Evolutionary conservation across 2,113 vertebrate species (phyloP).

Genomic region (Pachypanchax playfairii): DNA sequence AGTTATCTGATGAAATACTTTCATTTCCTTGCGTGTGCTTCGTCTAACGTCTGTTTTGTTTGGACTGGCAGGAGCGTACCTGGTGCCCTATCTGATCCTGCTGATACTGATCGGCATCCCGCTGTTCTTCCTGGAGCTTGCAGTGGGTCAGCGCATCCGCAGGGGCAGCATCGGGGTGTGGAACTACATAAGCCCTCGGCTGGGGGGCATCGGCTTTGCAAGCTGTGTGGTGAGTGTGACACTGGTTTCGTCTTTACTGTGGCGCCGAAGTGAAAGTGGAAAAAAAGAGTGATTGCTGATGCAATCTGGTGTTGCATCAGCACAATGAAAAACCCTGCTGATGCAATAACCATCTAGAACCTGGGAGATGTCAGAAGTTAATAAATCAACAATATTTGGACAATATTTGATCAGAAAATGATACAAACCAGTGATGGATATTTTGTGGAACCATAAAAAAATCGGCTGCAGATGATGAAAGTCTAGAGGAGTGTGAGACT

Average conservation of each 20-base stretch:
- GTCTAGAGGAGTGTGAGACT: too few relatives aligned
- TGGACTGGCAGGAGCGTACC: conserved; percentile 87
- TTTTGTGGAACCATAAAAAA: too few relatives aligned
- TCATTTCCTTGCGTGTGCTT: neutral
- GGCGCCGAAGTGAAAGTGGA: too few relatives aligned
- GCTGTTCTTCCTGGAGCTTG: conserved; percentile 96
- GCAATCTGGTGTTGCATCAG: neutral
- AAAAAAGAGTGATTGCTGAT: neutral
- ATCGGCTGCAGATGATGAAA: too few relatives aligned
- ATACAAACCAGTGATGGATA: too few relatives aligned
- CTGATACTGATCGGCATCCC: conserved; percentile 94
- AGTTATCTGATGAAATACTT: conserved; percentile 14
- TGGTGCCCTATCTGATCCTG: conserved; percentile 94
- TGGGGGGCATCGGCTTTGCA: conserved; percentile 96
- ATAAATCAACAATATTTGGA: neutral
- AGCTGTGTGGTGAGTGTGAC: conserved; percentile 90
- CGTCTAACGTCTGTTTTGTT: neutral
- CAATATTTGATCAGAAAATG: neutral
- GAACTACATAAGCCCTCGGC: conserved; percentile 96
- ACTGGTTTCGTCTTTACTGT: too few relatives aligned
- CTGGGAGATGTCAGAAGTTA: neutral
- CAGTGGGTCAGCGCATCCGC: conserved; percentile 94
- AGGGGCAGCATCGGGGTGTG: conserved; percentile 97
- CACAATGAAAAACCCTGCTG: neutral
- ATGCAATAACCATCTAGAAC: too few relatives aligned